Conservation (phyloP, 2,888 invertebrate genomes). For the Pseudococcus longispinus region DNA sequence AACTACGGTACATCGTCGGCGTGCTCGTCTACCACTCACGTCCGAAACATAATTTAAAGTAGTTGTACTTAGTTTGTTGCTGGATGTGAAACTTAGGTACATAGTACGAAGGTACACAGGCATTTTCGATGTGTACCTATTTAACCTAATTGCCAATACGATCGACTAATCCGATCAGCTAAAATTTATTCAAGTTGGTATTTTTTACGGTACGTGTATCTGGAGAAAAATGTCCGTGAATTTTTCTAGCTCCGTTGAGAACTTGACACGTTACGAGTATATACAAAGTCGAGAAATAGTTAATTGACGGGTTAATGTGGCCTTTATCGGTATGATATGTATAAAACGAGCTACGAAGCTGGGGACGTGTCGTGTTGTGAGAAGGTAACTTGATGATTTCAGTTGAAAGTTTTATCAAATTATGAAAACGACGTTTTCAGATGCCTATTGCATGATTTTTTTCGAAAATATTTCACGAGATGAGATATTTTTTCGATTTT, state of each 20-base stretch:
- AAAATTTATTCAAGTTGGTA: not conserved
- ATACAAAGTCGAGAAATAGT: not conserved
- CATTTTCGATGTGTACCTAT: not conserved
- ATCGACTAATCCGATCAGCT: not conserved
- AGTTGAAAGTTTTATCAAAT: not conserved
- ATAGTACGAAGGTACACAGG: not conserved
- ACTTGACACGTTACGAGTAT: not conserved
- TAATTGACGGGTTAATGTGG: not conserved
- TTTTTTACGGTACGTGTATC: not conserved
- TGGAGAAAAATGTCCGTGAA: not conserved
- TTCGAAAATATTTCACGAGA: not conserved
- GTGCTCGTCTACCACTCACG: conserved; percentile 25
- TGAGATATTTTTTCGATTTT: too few relatives aligned
- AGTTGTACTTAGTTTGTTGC: not conserved
- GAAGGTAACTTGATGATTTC: not conserved
- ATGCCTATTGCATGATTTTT: not conserved
- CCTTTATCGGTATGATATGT: not conserved
- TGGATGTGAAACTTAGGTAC: not conserved
- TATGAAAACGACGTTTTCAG: not conserved
- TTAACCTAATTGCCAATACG: not conserved
- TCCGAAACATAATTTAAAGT: conserved; percentile 41
- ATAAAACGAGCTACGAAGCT: too few relatives aligned
- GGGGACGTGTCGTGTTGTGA: not conserved
- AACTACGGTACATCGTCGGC: not conserved
- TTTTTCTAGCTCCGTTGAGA: not conserved